Evolutionary conservation across 1,140 invertebrate genomes (phyloP), one percentile per base, ranked within the genome.

Genomic region (Formica exsecta): DNA sequence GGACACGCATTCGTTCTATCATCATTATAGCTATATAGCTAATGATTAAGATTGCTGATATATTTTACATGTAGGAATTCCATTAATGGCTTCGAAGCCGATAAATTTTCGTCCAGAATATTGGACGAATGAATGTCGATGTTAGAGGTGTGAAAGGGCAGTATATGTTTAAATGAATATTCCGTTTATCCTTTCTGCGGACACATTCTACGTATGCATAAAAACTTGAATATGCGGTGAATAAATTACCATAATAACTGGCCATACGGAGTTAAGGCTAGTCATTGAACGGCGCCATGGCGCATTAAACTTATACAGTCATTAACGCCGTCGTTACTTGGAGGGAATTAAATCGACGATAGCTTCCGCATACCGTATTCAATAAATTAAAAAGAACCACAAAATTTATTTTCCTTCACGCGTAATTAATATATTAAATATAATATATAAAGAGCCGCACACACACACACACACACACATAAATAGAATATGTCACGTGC

Each of bases 231-330:
- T 77, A 25, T 36, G 75, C 36, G 41, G 75, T n/a, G 61, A 44
- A 65, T 65, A 77, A 77, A 77, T 77, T 77, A 77, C 61, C 59
- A 65, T 77, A 77, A 77, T 77, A 44, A 65, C 61, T 41, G 74
- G 11, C 74, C 22, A 13, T 76, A 76, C 16, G 16, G 36, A 76
- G 74, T 64, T 77, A 36, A 51, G 61, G 38, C 41, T 48, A 77
- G 61, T 65, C 61, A 77, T 65, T 65, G 59, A 77, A 77, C 61
- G 73, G 38, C 73, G 73, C 38, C 57, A 62, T 62, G 29, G 61
- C 29, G 38, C 41, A 77, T 77, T 77, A 77, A 77, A 77, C 62
- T 77, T 77, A 77, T 77, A 65, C 41, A 65, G 59, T 77, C 41
- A 77, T 77, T 77, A 77, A 77, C 61, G 41, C 25, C 29, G 25